Conservation (phyloP, 2,888 invertebrate genomes). For the Coelinius sp. region DNA sequence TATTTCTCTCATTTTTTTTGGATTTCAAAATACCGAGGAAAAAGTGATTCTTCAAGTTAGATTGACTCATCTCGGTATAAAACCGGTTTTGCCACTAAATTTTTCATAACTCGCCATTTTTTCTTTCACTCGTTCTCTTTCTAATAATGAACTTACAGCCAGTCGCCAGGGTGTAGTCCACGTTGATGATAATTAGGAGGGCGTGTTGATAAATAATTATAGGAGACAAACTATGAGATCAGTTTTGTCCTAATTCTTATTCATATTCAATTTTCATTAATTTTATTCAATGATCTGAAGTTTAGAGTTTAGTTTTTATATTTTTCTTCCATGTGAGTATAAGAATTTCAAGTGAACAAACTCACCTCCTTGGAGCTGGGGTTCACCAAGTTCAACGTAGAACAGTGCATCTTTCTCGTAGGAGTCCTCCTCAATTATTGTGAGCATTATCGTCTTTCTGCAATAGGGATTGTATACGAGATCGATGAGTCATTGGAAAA, state of each 20-base stretch:
- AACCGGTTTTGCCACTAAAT: conserved; percentile 8
- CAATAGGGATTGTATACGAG: not conserved
- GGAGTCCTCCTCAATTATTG: conserved; percentile 96
- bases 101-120: conserved; percentile 4
- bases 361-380: conserved; percentile 90
- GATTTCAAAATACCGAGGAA: not conserved
- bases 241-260: conserved; percentile 23
- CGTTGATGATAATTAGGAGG: conserved; percentile 48
- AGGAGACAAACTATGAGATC: conserved; percentile 42
- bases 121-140: conserved; percentile 13
- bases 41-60: not conserved
- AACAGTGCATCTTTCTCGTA: conserved; percentile 97
- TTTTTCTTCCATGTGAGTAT: not conserved
- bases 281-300: not conserved
- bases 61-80: too few species aligned
- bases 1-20: too few species aligned
- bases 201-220: conserved; percentile 53
- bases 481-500: not conserved
- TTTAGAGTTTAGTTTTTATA: not conserved
- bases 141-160: conserved; percentile 59
- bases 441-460: conserved; percentile 89
- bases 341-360: too few species aligned
- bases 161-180: conserved; percentile 56
- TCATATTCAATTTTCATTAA: not conserved
- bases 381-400: conserved; percentile 92